Evolutionary conservation across 1,140 invertebrate species (phyloP).

Genomic region (Kradibia gibbosae): DNA sequence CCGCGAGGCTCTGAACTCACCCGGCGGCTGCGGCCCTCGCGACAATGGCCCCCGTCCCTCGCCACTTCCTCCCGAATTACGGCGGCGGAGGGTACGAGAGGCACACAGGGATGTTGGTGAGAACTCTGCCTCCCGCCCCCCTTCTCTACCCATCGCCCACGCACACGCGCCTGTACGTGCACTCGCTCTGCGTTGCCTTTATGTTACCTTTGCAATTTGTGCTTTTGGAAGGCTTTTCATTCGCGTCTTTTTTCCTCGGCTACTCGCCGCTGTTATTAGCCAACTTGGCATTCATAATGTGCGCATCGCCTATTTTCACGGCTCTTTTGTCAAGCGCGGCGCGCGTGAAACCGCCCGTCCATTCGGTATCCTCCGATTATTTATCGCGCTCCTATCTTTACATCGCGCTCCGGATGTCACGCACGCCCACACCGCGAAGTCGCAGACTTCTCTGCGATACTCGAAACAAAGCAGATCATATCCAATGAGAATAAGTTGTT

Average conservation of each 20-base stretch:
- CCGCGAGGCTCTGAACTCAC: slow-evolving; percentile 45
- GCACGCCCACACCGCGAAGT: not conserved
- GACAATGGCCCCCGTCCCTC: slow-evolving; percentile 67
- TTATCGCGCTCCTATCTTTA: slow-evolving; percentile 7
- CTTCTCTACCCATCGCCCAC: too few relatives aligned
- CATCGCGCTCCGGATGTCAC: slow-evolving; percentile 21
- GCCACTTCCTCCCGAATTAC: slow-evolving; percentile 70
- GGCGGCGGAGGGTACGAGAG: slow-evolving; percentile 51
- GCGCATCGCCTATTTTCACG: slow-evolving; percentile 55
- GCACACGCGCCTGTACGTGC: too few relatives aligned
- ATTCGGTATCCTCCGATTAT: slow-evolving; percentile 23
- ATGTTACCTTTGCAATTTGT: not conserved
- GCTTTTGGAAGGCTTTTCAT: slow-evolving; percentile 20
- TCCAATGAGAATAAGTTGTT: slow-evolving; percentile 14
- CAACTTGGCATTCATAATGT: slow-evolving; percentile 55
- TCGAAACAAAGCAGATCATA: slow-evolving; percentile 33
- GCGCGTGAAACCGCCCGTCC: not conserved
- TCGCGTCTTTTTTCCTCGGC: not conserved
- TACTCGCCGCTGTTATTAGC: slow-evolving; percentile 51
- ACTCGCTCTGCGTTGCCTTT: not conserved
- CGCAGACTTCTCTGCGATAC: not conserved
- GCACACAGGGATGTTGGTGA: not conserved
- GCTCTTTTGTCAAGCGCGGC: slow-evolving; percentile 56
- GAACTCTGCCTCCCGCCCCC: too few relatives aligned
- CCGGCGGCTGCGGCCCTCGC: slow-evolving; percentile 51